phyloP scores from a whole-genome alignment of 2,113 vertebrate species.

The Oxyura jamaicensis region DNA sequence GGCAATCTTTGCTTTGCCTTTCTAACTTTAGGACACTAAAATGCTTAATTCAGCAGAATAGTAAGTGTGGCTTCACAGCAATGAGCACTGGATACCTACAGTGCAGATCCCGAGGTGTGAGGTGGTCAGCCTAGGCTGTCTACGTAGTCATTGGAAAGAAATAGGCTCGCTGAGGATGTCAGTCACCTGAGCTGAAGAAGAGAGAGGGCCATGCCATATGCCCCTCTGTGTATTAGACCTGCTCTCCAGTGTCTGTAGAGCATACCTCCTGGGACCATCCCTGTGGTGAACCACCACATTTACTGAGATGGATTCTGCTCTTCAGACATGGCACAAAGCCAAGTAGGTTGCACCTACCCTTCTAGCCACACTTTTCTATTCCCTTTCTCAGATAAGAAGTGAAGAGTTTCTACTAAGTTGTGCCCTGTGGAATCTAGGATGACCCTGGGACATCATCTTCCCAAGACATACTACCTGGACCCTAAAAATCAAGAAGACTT shows the following conservation, averaged over 20 bases:
- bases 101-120: background rate
- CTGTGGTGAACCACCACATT: background rate
- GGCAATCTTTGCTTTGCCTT: background rate
- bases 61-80: background rate
- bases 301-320: background rate
- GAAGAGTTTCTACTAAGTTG: background rate
- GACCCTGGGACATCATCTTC: background rate
- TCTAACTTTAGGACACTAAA: background rate
- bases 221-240: background rate
- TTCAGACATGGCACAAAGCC: background rate
- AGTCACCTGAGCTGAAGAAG: background rate
- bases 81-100: fast-evolving
- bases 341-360: background rate
- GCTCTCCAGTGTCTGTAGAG: fast-evolving
- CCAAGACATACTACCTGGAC: background rate
- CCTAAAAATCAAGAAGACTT: background rate
- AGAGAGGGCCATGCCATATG: background rate
- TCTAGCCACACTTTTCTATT: background rate
- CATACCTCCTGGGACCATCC: fast-evolving
- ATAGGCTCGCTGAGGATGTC: background rate
- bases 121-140: background rate
- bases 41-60: background rate
- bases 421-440: background rate
- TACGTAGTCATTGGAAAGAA: background rate
- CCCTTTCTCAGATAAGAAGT: background rate